Percentiles rank a stretch among this genome's conserved stretches.
Conservation (phyloP, 2,113 vertebrate species). For the Poeciliopsis retropinna region DNA sequence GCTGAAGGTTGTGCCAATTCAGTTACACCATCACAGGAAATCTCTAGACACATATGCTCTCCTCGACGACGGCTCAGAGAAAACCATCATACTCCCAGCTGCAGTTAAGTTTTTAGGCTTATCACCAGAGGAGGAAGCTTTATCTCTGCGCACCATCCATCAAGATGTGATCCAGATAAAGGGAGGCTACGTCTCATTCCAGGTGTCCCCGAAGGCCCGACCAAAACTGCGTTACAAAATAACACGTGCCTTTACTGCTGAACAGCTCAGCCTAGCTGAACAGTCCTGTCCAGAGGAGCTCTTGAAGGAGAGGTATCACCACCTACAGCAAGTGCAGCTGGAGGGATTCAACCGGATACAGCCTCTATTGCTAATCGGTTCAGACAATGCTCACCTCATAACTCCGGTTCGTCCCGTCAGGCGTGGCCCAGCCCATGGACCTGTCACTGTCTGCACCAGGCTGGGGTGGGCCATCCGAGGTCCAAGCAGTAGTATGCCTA, state of each 20-base stretch:
- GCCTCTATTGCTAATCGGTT: neutral
- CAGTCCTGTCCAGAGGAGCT: neutral
- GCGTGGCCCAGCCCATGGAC: neutral
- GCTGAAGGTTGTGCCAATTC: neutral
- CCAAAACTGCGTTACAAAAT: neutral
- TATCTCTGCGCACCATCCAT: neutral
- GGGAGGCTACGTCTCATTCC: neutral
- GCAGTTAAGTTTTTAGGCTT: neutral
- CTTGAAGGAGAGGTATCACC: neutral
- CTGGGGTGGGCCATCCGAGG: neutral
- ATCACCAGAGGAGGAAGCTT: neutral
- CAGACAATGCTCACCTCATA: neutral
- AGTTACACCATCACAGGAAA: neutral
- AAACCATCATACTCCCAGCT: conserved; percentile 2
- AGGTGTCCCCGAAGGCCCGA: neutral
- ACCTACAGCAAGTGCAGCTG: neutral
- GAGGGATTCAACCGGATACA: neutral
- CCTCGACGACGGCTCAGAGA: neutral
- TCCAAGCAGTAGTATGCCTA: neutral
- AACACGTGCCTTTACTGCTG: conserved; percentile 4
- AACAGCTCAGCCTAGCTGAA: neutral
- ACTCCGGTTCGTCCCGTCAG: neutral
- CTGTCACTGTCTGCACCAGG: neutral
- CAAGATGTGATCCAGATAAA: conserved; percentile 3
- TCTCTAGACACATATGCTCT: neutral